These are phyloP conservation scores for Cydia amplana DNA, from an alignment of 1,140 invertebrate species.

Conservation along the genomic window DNA sequence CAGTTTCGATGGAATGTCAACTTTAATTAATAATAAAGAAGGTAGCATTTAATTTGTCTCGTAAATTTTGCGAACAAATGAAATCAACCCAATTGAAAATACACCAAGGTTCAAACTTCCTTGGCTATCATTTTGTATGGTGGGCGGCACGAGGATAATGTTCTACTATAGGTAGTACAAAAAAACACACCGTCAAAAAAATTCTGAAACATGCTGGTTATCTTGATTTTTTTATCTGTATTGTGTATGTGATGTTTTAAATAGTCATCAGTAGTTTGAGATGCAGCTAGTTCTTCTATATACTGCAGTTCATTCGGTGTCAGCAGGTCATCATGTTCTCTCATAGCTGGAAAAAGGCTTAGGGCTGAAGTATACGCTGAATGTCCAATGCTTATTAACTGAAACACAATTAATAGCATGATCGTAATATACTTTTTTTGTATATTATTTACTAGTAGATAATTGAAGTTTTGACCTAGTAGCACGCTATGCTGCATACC, in stretches of 20 bases:
- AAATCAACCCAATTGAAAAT: too few species aligned
- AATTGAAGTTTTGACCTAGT: too few species aligned
- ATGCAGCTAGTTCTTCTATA: constrained; percentile 55
- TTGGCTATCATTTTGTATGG: too few species aligned
- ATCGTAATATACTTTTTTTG: too few species aligned
- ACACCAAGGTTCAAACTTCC: too few species aligned
- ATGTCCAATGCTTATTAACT: constrained; percentile 69
- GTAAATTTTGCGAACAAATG: too few species aligned
- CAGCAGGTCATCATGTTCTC: constrained; percentile 63
- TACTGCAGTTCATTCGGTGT: constrained; percentile 53
- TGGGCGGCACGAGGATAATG: too few species aligned
- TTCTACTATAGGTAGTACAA: background rate
- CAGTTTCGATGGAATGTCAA: too few species aligned
- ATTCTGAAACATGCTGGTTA: constrained; percentile 59
- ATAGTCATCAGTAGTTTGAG: constrained; percentile 52
- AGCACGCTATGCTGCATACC: too few species aligned
- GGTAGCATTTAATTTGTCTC: too few species aligned
- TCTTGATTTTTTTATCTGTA: constrained; percentile 46
- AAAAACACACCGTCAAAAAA: constrained; percentile 55
- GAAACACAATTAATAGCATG: constrained; percentile 40
- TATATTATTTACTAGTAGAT: too few species aligned
- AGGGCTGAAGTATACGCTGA: constrained; percentile 65
- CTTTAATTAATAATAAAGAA: too few species aligned
- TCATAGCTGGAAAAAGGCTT: constrained; percentile 70
- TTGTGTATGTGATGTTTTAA: constrained; percentile 54